Conservation (phyloP, 2,888 invertebrate species). For the Tetropium fuscum region DNA sequence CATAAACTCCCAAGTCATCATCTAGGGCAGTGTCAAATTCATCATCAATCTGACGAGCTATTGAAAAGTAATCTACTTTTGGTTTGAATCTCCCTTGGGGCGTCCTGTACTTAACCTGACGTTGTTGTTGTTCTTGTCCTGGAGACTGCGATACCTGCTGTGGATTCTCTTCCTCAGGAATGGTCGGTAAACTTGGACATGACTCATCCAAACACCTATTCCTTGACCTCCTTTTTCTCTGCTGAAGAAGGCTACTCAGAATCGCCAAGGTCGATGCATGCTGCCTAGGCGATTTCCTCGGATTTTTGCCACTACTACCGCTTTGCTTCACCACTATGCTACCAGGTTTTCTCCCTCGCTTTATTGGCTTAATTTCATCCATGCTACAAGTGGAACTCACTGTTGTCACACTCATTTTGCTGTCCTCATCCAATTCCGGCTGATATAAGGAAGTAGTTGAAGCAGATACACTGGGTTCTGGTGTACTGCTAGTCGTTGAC, state of each 20-base stretch:
- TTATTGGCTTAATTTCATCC: constrained; percentile 39
- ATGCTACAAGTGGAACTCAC: constrained; percentile 39
- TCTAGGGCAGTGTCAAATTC: constrained; percentile 58
- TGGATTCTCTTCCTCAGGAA: constrained; percentile 52
- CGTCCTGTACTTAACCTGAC: constrained; percentile 22
- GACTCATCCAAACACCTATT: constrained; percentile 36
- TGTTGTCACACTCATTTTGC: constrained; percentile 52
- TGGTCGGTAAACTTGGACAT: constrained; percentile 43
- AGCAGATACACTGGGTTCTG: constrained; percentile 48
- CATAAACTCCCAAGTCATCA: constrained; percentile 42
- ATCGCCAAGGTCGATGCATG: constrained; percentile 90
- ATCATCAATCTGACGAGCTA: constrained; percentile 66
- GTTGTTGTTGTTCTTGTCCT: constrained; percentile 12
- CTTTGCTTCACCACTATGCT: background rate
- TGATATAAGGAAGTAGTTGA: constrained; percentile 42
- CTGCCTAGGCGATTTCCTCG: constrained; percentile 87
- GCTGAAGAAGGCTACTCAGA: constrained; percentile 75
- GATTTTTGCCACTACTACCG: constrained; percentile 67
- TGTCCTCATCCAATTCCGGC: constrained; percentile 53
- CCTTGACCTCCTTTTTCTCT: constrained; percentile 66
- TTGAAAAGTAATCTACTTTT: constrained; percentile 52
- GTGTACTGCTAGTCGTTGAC: constrained; percentile 53
- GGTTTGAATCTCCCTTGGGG: constrained; percentile 58
- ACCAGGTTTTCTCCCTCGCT: constrained; percentile 54
- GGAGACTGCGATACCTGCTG: background rate